Evolutionary conservation across 2,888 invertebrate species (phyloP).

Genomic region (Ophion ventricosus): DNA sequence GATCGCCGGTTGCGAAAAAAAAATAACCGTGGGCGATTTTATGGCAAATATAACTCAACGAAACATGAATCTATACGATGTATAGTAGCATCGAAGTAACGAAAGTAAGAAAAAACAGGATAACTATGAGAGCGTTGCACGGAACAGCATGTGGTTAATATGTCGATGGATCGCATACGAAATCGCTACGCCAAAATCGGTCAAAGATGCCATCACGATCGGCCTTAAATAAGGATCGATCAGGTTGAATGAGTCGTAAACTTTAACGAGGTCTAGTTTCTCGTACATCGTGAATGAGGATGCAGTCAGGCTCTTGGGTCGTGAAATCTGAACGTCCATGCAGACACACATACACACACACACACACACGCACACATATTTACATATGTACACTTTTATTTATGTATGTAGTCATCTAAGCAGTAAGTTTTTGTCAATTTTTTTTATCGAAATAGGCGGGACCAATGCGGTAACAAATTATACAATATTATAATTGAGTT

Average conservation of each 20-base stretch:
- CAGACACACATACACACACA: background rate
- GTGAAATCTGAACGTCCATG: conserved; percentile 16
- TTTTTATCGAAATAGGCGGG: no score
- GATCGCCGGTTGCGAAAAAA: background rate
- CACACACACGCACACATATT: no score
- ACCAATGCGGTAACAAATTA: no score
- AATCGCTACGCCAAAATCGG: conserved; percentile 54
- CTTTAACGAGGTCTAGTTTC: conserved; percentile 58
- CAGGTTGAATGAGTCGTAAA: conserved; percentile 63
- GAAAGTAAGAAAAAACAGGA: background rate
- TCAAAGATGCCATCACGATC: conserved; percentile 47
- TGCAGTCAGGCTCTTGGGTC: conserved; percentile 21
- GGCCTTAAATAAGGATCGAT: conserved; percentile 55
- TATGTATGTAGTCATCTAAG: no score
- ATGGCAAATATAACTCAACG: background rate
- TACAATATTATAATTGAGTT: no score
- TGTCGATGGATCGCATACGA: conserved; percentile 43
- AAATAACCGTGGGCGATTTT: background rate
- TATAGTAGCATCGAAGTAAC: background rate
- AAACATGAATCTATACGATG: conserved; percentile 4
- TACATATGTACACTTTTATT: no score
- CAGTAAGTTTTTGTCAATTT: no score
- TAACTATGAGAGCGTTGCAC: background rate
- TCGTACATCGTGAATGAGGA: background rate
- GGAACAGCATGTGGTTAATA: conserved; percentile 62